phyloP scores from a whole-genome alignment of 2,113 vertebrate species.

The Rattus rattus region DNA sequence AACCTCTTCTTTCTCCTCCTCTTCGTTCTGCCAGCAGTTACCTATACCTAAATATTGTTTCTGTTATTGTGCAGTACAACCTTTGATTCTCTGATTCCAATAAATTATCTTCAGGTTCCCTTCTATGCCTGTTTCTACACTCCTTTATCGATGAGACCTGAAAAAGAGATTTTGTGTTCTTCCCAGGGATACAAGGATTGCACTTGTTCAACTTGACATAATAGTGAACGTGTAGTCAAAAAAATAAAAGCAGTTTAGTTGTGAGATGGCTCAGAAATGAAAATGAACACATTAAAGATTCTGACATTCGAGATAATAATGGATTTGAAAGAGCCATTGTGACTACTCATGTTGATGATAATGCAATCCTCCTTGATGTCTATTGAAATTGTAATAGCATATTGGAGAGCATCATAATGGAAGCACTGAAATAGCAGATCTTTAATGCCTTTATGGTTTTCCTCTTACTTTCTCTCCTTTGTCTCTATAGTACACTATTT shows the following conservation, averaged over 20 bases:
- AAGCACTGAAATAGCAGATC: conserved; percentile 59
- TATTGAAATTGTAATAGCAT: conserved; percentile 64
- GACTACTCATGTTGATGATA: conserved; percentile 17
- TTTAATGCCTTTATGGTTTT: conserved; percentile 57
- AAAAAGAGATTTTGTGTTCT: not conserved
- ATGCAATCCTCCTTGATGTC: conserved; percentile 56
- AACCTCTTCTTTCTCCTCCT: not conserved
- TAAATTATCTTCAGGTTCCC: not conserved
- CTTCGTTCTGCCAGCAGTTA: not conserved
- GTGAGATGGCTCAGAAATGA: not conserved
- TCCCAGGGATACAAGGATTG: not conserved
- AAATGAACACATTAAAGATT: conserved; percentile 62
- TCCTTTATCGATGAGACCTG: not conserved
- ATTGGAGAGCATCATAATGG: conserved; percentile 49
- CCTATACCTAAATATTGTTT: not conserved
- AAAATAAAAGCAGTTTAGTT: conserved; percentile 34
- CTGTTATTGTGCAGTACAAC: not conserved
- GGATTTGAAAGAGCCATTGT: conserved; percentile 59
- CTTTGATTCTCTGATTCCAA: not conserved
- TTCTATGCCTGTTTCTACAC: not conserved
- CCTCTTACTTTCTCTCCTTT: conserved; percentile 47
- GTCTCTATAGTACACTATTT: conserved; percentile 25
- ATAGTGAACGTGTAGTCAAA: not conserved
- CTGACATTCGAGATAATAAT: conserved; percentile 61
- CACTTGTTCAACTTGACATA: not conserved